Base-by-base conservation (phyloP, 1,140 invertebrate species). In the Bombus pascuorum region DNA sequence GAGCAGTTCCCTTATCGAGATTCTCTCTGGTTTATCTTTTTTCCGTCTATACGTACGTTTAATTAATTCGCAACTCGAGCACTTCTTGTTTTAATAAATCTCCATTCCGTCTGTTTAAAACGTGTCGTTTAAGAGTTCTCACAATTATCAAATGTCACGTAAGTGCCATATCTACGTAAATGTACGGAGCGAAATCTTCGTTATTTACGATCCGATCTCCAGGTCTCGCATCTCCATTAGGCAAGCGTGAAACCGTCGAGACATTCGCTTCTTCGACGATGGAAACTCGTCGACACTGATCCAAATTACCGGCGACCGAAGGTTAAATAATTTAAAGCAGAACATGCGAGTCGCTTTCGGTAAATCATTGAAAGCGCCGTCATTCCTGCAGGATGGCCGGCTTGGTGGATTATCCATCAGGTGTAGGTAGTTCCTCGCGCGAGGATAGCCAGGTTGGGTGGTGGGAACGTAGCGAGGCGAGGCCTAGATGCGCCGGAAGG, bases 391-490 rank as follows among this genome's bases (percentile, higher is more conserved):
- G n/a, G 59, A 81, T 80, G 83, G 80, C 86, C 86, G 85, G 81
- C 86, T 87, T 90, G 88, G 77, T n/a, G 65, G 65, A 91, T 87
- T 92, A 92, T 91, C 89, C 91, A 91, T 92, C 91, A 88, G 85
- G 57, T 34, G 72, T 83, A 85, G 89, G 83, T 83, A 34, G 85
- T 87, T 90, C 77, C 87, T 89, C 81, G 81, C 84, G 65, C 77
- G 18, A 78, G 62, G 77, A 44, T 44, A 10, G 39, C 25, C 25
- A 37, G 57, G 75, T 28, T 4, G 68, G 77, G 68, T 59, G 77
- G 73, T 32, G 25, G 76, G 77, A 68, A 44, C 83, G 75, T 71
- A 70, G 74, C 68, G 74, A 81, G 87, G 86, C 80, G 77, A 85
- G 84, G 78, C 57, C 75, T 77, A 80, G 73, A 53, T 88, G 81